phyloP scores from a whole-genome alignment of 2,888 invertebrate genomes.

The Archips xylosteana region DNA sequence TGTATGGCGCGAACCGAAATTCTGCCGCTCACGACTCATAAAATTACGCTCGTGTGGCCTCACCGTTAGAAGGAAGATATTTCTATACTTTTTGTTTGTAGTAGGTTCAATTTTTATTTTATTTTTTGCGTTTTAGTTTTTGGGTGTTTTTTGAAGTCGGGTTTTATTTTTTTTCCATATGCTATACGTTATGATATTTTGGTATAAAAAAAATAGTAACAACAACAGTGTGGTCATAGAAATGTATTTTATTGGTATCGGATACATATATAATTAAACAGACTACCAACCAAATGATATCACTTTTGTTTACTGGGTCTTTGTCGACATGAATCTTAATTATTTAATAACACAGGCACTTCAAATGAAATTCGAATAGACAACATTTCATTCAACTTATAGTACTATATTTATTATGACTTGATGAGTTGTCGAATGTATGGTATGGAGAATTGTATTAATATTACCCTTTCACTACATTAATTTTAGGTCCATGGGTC shows the following conservation, averaged over 20 bases:
- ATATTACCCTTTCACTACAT: constrained; percentile 5
- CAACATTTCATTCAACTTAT: constrained; percentile 45
- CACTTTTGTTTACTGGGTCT: constrained; percentile 44
- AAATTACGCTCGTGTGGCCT: too few relatives aligned
- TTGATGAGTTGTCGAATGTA: constrained; percentile 30
- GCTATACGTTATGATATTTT: too few relatives aligned
- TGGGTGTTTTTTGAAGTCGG: too few relatives aligned
- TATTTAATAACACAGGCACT: constrained; percentile 45
- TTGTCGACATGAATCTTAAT: constrained; percentile 45
- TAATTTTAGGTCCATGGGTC: neutral
- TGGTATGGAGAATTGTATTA: constrained; percentile 33
- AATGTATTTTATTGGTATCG: constrained; percentile 70
- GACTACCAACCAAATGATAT: constrained; percentile 44
- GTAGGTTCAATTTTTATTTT: too few relatives aligned
- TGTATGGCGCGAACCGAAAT: too few relatives aligned
- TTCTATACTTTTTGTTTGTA: too few relatives aligned
- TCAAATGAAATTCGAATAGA: constrained; percentile 44
- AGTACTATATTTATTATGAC: constrained; percentile 18
- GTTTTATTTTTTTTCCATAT: too few relatives aligned
- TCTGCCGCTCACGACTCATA: too few relatives aligned
- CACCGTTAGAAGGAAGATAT: too few relatives aligned
- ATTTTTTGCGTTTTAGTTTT: too few relatives aligned
- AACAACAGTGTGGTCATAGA: constrained; percentile 64
- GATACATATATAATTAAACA: constrained; percentile 62
- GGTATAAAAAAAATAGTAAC: constrained; percentile 43